Evolutionary conservation across 2,113 vertebrate species (phyloP).

Genomic region (Campylomormyrus numenius): DNA sequence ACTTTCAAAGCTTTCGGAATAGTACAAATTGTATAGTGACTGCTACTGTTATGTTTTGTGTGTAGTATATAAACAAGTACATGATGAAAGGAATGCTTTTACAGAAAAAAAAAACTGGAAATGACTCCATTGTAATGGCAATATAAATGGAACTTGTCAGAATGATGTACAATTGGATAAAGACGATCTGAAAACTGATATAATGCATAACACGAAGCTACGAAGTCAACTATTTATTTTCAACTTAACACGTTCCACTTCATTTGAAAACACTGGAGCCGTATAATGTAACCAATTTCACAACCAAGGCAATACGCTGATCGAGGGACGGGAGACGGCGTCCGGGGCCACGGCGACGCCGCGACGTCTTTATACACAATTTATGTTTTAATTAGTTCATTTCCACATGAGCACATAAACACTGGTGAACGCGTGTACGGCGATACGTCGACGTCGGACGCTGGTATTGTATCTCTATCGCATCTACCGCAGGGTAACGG

Average conservation of each 20-base stretch:
- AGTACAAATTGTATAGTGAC: background rate
- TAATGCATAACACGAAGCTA: slow-evolving; percentile 56
- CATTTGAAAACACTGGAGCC: slow-evolving; percentile 64
- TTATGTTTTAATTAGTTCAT: slow-evolving; percentile 21
- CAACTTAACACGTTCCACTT: slow-evolving; percentile 66
- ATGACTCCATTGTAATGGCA: slow-evolving; percentile 13
- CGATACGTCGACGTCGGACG: background rate
- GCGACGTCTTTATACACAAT: slow-evolving; percentile 14
- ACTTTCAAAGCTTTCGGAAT: background rate
- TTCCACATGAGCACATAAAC: slow-evolving; percentile 17
- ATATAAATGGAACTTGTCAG: slow-evolving; percentile 61
- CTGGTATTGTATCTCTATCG: background rate
- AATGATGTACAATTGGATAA: slow-evolving; percentile 57
- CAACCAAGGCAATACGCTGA: background rate
- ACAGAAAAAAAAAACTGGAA: background rate
- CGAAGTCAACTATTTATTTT: slow-evolving; percentile 65
- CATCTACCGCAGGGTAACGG: background rate
- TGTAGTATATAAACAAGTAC: background rate
- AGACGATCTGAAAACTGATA: slow-evolving; percentile 60
- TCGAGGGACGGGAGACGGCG: background rate
- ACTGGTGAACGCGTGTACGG: slow-evolving; percentile 1
- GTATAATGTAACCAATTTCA: slow-evolving; percentile 67
- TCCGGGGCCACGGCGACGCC: background rate
- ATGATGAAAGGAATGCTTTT: background rate
- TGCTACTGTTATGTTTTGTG: background rate